A percentile compares a stretch with the other conserved stretches of the same genome.
Evolutionary conservation across 2,888 invertebrate species (phyloP).

Genomic region (Heliconius charithonia): DNA sequence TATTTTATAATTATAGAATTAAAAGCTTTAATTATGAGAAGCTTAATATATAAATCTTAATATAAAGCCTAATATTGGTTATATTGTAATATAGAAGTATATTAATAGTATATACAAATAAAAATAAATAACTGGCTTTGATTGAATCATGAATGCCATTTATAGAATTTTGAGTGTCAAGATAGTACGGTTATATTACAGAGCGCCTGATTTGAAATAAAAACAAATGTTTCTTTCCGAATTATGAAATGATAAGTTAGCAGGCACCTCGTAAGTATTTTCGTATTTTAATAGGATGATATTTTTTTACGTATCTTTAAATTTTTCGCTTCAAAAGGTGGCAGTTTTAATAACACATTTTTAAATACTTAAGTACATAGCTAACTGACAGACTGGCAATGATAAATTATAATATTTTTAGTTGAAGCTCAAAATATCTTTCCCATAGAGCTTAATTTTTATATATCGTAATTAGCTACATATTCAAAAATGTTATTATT

Average conservation of each 20-base stretch:
- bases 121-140: constrained; percentile 9
- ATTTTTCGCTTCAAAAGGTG: not conserved
- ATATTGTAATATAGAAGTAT: not conserved
- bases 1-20: constrained; percentile 23
- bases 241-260: not conserved
- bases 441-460: not conserved
- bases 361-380: not conserved
- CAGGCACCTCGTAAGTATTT: not conserved
- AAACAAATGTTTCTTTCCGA: not conserved
- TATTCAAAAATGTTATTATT: not conserved
- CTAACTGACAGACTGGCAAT: not conserved
- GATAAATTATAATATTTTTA: not conserved
- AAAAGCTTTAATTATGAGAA: constrained; percentile 9
- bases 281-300: not conserved
- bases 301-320: not conserved
- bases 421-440: not conserved
- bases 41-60: not conserved
- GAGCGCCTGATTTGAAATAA: not conserved
- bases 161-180: not conserved
- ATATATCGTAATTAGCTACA: not conserved
- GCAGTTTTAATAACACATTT: not conserved
- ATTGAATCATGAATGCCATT: not conserved
- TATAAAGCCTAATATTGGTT: not conserved
- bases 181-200: not conserved
- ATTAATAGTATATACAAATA: not conserved